Evolutionary conservation across 2,888 invertebrate genomes (phyloP), one percentile per base, ranked within the genome.

Genomic region (Cosmorhoe ocellata): DNA sequence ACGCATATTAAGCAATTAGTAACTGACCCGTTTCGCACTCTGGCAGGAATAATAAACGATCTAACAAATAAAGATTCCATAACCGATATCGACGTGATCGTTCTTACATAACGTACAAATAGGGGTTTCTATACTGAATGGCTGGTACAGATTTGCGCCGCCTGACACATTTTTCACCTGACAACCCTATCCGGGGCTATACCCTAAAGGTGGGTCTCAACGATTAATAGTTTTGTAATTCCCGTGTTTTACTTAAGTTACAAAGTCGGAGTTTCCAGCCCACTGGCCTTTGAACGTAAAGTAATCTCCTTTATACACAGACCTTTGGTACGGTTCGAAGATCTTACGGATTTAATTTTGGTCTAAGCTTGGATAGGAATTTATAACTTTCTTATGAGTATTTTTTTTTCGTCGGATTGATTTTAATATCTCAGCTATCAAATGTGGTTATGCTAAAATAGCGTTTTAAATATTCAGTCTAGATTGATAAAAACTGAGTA

Each of bases 211-310:
- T 42, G 28, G 34, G 28, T 33, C 28, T 10, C 26, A 30, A 41
- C 40, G 45, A 41, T 45, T 45, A 40, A 45, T 41, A 45, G 36
- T 47, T 48, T 48, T 40, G 39, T 48, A 52, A 44, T 43, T 48
- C 39, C 34, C 34, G 27, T 47, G 52, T 48, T 52, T 44, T 43
- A 43, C 47, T 38, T 32, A 51, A 51, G 41, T 47, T 52, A 32
- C 43, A 36, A 48, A 52, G 52, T 52, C 31, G 28, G 3, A 44
- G 47, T 48, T 52, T 52, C 52, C 52, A 48, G 43, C 24, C 38
- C 52, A 48, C 22, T 52, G 47, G 18, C 36, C 47, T 40, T 44
- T 47, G 13, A 30, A 51, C 47, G 26, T 42, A 37, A 52, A 52
- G 52, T 44, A 52, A 48, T 52, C 33, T 31, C 39, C 48, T 44